Conservation (phyloP, 2,888 invertebrate species). For the Cataglyphis albicans region DNA sequence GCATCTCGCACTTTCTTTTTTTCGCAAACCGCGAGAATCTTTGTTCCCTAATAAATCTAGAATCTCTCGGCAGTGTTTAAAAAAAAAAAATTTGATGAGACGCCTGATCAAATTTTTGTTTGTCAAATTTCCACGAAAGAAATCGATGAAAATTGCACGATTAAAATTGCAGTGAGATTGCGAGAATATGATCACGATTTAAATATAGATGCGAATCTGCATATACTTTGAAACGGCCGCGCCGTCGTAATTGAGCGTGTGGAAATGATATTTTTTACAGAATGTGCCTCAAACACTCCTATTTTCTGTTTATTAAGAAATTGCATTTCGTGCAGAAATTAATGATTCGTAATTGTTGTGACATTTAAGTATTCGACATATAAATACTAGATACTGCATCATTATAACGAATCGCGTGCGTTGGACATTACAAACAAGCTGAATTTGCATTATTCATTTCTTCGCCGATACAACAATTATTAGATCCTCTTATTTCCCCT, state of each 20-base stretch:
- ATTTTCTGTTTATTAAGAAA: conserved; percentile 34
- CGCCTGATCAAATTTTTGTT: background rate
- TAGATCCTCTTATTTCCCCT: background rate
- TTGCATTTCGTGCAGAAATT: background rate
- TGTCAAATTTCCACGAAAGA: background rate
- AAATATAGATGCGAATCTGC: background rate
- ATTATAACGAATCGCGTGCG: background rate
- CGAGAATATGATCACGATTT: background rate
- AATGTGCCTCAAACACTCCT: background rate
- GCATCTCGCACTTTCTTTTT: background rate
- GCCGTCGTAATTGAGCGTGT: background rate
- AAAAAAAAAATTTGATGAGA: background rate
- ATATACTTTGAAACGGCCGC: background rate
- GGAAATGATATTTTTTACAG: background rate
- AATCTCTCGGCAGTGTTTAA: background rate
- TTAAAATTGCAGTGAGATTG: conserved; percentile 17
- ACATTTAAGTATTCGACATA: conserved; percentile 24
- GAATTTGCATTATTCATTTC: background rate
- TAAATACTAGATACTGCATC: no score
- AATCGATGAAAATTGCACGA: conserved; percentile 1
- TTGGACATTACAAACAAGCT: background rate
- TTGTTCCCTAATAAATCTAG: background rate
- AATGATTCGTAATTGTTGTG: conserved; percentile 27
- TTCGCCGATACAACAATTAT: background rate
- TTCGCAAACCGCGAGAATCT: background rate